Base-by-base conservation (phyloP, 2,113 vertebrate species). In the Passer montanus region DNA sequence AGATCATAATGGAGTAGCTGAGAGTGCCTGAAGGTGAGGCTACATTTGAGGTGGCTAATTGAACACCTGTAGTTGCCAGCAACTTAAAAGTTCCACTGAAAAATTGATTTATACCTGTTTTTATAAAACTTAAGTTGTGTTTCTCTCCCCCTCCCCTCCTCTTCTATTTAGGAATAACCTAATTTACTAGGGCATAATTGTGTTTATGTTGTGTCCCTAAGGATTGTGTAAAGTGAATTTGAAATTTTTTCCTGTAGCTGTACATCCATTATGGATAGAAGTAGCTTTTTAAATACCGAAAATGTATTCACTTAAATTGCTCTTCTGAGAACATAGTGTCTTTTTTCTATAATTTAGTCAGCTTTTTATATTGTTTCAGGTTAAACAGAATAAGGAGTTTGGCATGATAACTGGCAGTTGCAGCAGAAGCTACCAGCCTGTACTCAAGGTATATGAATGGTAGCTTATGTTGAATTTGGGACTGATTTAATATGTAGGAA, bases 161-260 rank as follows among this genome's bases (percentile, higher is more conserved):
- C 14, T 91, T 59, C 35, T 87, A 0, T 87, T 93, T 64, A 84
- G 60, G 39, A 93, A n/a, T 81, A 92, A 80, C 55, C 52, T 59
- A 43, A 89, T 86, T 95, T 93, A 67, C 76, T 80, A 28, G 35
- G 20, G 16, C 24, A 5, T 86, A 67, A 73, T 86, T 47, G 28
- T 76, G 47, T 86, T 93, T 90, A 35, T 66, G 73, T 87, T 92
- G 35, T 55, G 47, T 87, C 94, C 62, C 89, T 74, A 52, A 93
- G 89, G 94, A 75, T 11, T 93, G 35, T 49, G 39, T 68, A 64
- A 90, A 96, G 49, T 55, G 81, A 73, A 69, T 87, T 47, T 81
- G 59, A 63, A 84, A 1, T 70, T 78, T 88, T 88, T 37, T 92
- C 30, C 52, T 59, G 30, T 70, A 84, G 76, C 60, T 31, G 35